Evolutionary conservation across 2,888 invertebrate species (phyloP).

Genomic region (Drepana falcataria): DNA sequence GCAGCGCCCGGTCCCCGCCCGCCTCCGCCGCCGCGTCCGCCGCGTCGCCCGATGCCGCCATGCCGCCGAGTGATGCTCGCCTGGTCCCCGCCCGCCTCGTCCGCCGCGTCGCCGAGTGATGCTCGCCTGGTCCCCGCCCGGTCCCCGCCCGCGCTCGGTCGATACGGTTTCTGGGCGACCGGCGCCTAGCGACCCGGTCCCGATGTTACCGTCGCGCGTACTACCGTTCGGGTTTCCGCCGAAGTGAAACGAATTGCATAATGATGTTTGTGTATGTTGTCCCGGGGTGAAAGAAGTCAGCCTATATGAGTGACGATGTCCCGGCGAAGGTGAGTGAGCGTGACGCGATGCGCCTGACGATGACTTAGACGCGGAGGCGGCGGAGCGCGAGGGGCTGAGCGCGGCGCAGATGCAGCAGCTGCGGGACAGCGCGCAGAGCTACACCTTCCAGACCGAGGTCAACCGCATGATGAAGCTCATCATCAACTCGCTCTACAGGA

Average conservation of each 20-base stretch:
- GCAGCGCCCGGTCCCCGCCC: conserved; percentile 11
- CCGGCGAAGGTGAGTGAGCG: neutral
- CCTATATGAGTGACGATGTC: too few relatives aligned
- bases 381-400: conserved; percentile 94
- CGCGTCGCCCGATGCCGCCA: neutral
- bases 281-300: too few relatives aligned
- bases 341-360: conserved; percentile 11
- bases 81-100: conserved; percentile 3
- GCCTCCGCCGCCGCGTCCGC: conserved; percentile 3
- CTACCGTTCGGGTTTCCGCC: too few relatives aligned
- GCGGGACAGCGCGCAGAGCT: conserved; percentile 91
- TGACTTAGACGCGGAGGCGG: conserved; percentile 91
- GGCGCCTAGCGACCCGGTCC: too few relatives aligned
- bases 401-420: conserved; percentile 96
- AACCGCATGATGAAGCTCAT: conserved; percentile 99
- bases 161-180: too few relatives aligned
- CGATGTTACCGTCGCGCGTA: too few relatives aligned
- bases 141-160: too few relatives aligned
- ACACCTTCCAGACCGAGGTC: conserved; percentile 97
- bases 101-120: conserved; percentile 2
- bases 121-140: conserved; percentile 1
- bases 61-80: conserved; percentile 9
- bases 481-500: conserved; percentile 98
- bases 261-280: too few relatives aligned
- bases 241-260: too few relatives aligned